These are phyloP conservation scores for Acromyrmex echinatior DNA, from an alignment of 1,140 invertebrate species.

Conservation along the genomic window DNA sequence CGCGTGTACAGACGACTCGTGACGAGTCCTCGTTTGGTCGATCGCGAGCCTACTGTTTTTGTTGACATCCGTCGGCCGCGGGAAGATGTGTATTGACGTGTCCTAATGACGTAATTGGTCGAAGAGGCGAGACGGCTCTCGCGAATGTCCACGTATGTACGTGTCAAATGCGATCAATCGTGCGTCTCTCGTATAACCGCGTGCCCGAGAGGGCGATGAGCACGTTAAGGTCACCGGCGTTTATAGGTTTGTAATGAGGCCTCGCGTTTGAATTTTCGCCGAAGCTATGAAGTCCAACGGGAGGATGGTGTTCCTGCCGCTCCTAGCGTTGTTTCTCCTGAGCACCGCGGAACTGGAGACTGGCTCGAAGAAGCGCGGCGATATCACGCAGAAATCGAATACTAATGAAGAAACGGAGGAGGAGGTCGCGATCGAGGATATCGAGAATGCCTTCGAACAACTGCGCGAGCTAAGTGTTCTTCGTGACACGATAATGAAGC, in stretches of 20 bases:
- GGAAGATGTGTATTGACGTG: constrained; percentile 75
- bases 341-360: constrained; percentile 72
- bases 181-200: background rate
- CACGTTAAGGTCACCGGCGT: constrained; percentile 50
- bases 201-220: constrained; percentile 35
- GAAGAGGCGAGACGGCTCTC: constrained; percentile 58
- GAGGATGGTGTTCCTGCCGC: constrained; percentile 10
- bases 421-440: constrained; percentile 75
- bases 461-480: constrained; percentile 79
- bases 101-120: constrained; percentile 79
- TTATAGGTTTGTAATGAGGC: constrained; percentile 55
- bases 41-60: constrained; percentile 9
- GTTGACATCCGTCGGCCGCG: constrained; percentile 23
- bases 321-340: constrained; percentile 69
- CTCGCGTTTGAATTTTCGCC: constrained; percentile 8
- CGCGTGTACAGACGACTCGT: background rate
- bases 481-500: constrained; percentile 78
- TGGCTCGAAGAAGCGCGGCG: constrained; percentile 67
- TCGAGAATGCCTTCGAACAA: constrained; percentile 78
- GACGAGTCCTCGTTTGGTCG: too few species aligned
- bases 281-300: constrained; percentile 60
- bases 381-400: constrained; percentile 71
- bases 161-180: constrained; percentile 66
- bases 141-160: constrained; percentile 80
- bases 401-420: constrained; percentile 77